phyloP scores from a whole-genome alignment of 2,797 vertebrate species.

The Kryptolebias ocellatus region DNA sequence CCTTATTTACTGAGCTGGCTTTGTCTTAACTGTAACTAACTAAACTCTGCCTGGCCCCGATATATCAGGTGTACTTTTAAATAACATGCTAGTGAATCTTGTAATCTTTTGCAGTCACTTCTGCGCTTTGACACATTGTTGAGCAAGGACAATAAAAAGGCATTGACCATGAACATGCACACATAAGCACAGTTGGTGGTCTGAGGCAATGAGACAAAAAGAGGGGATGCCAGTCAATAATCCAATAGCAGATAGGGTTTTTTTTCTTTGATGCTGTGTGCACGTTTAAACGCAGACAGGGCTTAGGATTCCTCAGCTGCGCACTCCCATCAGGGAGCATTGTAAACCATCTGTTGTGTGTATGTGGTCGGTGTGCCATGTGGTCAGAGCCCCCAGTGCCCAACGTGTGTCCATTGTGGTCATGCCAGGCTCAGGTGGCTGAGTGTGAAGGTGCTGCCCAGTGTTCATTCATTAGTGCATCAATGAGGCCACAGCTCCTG shows the following conservation, averaged over 20 bases:
- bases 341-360: slow-evolving; percentile 67
- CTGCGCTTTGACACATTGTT: slow-evolving; percentile 54
- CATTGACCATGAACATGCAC: slow-evolving; percentile 36
- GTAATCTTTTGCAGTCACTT: slow-evolving; percentile 31
- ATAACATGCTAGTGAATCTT: slow-evolving; percentile 13
- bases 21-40: background rate
- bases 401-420: slow-evolving; percentile 59
- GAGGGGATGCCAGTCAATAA: slow-evolving; percentile 54
- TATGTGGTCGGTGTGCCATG: slow-evolving; percentile 61
- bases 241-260: slow-evolving; percentile 50
- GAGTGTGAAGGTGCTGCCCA: slow-evolving; percentile 13
- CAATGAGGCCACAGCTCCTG: slow-evolving; percentile 24
- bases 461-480: slow-evolving; percentile 47
- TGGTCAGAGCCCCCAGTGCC: slow-evolving; percentile 52
- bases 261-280: slow-evolving; percentile 33
- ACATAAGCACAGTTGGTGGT: slow-evolving; percentile 48
- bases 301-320: slow-evolving; percentile 65
- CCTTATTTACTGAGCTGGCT: no score
- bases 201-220: slow-evolving; percentile 42
- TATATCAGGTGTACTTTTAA: slow-evolving; percentile 45
- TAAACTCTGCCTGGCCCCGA: slow-evolving; percentile 16
- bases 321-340: slow-evolving; percentile 41
- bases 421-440: slow-evolving; percentile 70
- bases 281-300: slow-evolving; percentile 34
- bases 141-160: slow-evolving; percentile 54